A percentile compares a stretch with the other conserved stretches of the same genome.
phyloP scores from a whole-genome alignment of 2,888 invertebrate species.

The Oscheius onirici region DNA sequence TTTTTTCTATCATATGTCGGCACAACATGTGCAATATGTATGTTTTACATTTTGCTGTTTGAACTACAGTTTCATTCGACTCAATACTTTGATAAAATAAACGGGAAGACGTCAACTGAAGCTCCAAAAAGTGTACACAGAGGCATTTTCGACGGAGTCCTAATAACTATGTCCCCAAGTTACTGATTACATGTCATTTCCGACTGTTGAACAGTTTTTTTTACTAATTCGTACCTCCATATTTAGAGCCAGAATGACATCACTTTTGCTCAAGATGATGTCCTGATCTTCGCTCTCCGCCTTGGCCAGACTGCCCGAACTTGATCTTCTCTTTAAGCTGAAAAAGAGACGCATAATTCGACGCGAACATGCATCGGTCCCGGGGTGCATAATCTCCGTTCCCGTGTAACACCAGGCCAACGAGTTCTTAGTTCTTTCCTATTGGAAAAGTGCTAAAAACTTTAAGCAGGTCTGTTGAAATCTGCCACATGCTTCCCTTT shows the following conservation, averaged over 20 bases:
- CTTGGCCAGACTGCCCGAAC: constrained; percentile 77
- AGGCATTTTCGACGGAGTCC: too few species aligned
- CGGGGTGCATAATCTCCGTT: constrained; percentile 20
- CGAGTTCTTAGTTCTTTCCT: background rate
- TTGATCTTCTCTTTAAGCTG: constrained; percentile 71
- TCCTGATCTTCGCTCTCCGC: constrained; percentile 92
- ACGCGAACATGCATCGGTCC: background rate
- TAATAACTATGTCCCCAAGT: too few species aligned
- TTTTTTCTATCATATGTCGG: background rate
- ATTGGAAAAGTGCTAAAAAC: background rate
- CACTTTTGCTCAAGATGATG: constrained; percentile 94
- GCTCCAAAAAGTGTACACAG: too few species aligned
- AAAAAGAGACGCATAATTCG: constrained; percentile 39
- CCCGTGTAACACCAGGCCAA: constrained; percentile 6
- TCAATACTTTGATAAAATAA: too few species aligned
- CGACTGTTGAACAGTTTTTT: too few species aligned
- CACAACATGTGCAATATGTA: too few species aligned
- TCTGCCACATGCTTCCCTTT: constrained; percentile 13
- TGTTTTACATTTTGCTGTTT: too few species aligned
- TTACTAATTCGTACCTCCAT: constrained; percentile 91
- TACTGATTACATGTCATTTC: too few species aligned
- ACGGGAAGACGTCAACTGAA: too few species aligned
- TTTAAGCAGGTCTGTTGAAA: background rate
- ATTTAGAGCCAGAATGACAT: constrained; percentile 80
- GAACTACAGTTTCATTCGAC: too few species aligned